phyloP scores from a whole-genome alignment of 2,113 vertebrate species.

The Oryctolagus cuniculus region DNA sequence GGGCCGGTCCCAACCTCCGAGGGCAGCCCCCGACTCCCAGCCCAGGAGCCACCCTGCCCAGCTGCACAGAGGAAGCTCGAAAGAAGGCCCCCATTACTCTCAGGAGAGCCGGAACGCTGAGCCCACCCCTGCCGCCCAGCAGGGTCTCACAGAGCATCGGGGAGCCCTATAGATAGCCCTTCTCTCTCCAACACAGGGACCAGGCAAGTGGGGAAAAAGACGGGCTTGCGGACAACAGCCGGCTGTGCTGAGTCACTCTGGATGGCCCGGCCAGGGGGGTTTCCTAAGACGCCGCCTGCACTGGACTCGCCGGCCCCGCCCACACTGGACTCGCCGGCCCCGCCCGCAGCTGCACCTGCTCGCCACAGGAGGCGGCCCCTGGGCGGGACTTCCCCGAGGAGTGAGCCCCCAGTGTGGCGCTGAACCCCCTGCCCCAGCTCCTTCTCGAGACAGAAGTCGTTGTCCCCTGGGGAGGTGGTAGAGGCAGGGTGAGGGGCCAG shows the following conservation, averaged over 20 bases:
- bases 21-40: not conserved
- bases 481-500: not conserved
- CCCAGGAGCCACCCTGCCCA: too few species aligned
- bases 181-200: not conserved
- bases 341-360: not conserved
- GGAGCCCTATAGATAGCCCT: not conserved
- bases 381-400: too few species aligned
- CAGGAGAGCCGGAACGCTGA: not conserved
- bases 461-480: not conserved
- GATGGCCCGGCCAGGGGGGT: not conserved
- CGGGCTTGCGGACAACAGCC: not conserved
- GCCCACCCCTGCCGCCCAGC: accelerated
- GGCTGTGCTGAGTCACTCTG: not conserved
- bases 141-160: not conserved
- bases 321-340: too few species aligned
- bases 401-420: not conserved
- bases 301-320: not conserved
- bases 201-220: not conserved
- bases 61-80: not conserved
- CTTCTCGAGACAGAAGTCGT: not conserved
- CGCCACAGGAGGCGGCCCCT: not conserved
- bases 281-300: not conserved
- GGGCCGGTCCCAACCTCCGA: not conserved
- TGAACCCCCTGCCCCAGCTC: not conserved
- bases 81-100: not conserved